Conservation (phyloP, 2,797 vertebrate genomes). For the Poeciliopsis paucimaculata region DNA sequence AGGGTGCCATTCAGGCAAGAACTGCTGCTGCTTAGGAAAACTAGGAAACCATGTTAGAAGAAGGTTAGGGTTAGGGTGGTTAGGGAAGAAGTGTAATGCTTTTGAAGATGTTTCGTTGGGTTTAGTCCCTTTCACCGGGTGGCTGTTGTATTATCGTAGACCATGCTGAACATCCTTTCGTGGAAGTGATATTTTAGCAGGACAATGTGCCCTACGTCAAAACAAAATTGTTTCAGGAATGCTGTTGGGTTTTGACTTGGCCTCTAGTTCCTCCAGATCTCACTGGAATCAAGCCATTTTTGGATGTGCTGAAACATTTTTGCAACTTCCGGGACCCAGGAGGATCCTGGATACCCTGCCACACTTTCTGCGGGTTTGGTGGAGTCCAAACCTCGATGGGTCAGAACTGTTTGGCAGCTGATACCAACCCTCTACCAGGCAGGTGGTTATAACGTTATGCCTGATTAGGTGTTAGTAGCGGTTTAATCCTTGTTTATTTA, state of each 20-base stretch:
- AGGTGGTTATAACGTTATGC: constrained; percentile 4
- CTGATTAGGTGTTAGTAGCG: neutral
- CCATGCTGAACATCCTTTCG: neutral
- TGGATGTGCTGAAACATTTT: neutral
- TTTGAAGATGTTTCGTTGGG: neutral
- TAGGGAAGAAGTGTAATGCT: neutral
- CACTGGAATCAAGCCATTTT: neutral
- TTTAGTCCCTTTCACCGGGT: neutral
- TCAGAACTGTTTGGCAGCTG: neutral
- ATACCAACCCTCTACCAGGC: neutral
- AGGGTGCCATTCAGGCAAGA: neutral
- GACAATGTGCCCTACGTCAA: neutral
- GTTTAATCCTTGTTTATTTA: constrained; percentile 24
- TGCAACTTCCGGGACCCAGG: neutral
- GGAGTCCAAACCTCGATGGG: neutral
- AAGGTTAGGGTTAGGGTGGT: neutral
- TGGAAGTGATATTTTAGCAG: neutral
- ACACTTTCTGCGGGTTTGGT: neutral
- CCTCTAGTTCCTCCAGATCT: neutral
- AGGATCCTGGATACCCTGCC: neutral
- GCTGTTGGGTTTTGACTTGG: neutral
- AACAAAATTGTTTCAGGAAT: neutral
- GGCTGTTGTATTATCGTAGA: neutral
- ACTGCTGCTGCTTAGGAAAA: neutral
- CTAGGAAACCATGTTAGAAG: constrained; percentile 2